These are phyloP conservation scores for Aproaerema taeniolella DNA, from an alignment of 2,888 invertebrate genomes.

Conservation along the genomic window DNA sequence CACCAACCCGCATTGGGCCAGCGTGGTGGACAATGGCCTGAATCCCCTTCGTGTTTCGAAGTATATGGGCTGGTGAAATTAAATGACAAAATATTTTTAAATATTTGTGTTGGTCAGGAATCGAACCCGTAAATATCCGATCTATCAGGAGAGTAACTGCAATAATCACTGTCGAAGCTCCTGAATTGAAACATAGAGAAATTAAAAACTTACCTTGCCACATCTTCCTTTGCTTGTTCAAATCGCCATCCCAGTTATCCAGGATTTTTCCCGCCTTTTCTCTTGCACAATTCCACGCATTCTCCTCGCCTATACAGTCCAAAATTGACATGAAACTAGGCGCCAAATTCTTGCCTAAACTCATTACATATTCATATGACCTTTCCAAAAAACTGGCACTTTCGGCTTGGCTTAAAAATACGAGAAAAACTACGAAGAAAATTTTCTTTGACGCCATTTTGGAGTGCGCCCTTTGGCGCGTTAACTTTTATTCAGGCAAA, in stretches of 20 bases:
- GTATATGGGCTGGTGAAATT: too few relatives aligned
- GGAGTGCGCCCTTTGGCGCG: slow-evolving; percentile 16
- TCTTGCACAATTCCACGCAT: slow-evolving; percentile 74
- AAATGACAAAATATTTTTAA: too few relatives aligned
- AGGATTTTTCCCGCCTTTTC: slow-evolving; percentile 73
- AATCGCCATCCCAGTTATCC: slow-evolving; percentile 53
- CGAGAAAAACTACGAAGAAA: slow-evolving; percentile 36
- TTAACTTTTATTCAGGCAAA: slow-evolving; percentile 11
- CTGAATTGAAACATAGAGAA: too few relatives aligned
- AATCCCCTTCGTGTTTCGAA: too few relatives aligned
- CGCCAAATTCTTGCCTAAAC: slow-evolving; percentile 55
- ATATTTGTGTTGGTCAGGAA: too few relatives aligned
- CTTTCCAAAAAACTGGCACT: slow-evolving; percentile 54
- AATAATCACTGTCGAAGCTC: too few relatives aligned
- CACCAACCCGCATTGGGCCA: too few relatives aligned
- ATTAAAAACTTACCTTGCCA: slow-evolving; percentile 58
- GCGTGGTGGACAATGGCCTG: too few relatives aligned
- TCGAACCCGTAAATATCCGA: too few relatives aligned
- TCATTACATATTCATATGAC: slow-evolving; percentile 60
- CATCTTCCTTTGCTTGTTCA: slow-evolving; percentile 47
- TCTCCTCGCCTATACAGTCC: slow-evolving; percentile 67
- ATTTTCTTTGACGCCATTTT: slow-evolving; percentile 42
- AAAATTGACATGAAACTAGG: slow-evolving; percentile 74
- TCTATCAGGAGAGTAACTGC: too few relatives aligned
- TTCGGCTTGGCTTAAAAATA: slow-evolving; percentile 36